Conservation (phyloP, 2,797 vertebrate genomes). For the Diglossa cyanea region DNA sequence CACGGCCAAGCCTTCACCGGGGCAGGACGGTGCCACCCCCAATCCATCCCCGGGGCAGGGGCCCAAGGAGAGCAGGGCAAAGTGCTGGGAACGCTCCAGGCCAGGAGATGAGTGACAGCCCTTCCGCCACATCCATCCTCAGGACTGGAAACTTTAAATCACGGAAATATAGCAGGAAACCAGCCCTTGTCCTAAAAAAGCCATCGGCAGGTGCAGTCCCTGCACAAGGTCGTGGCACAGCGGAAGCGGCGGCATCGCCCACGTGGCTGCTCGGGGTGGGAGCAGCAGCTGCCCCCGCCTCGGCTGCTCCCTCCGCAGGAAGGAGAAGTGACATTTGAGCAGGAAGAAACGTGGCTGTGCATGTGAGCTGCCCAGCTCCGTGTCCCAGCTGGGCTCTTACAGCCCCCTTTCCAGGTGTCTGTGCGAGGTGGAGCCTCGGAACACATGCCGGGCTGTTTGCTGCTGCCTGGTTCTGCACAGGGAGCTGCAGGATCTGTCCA, state of each 20-base stretch:
- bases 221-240: rapidly evolving
- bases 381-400: neutral
- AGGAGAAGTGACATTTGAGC: neutral
- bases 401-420: neutral
- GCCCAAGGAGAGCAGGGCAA: neutral
- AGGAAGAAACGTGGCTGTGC: neutral
- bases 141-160: neutral
- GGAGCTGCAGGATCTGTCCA: neutral
- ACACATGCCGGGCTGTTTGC: neutral
- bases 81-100: neutral
- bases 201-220: neutral
- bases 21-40: neutral
- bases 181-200: neutral
- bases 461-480: neutral
- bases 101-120: neutral
- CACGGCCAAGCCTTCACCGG: neutral
- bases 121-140: neutral
- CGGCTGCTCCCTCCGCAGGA: neutral
- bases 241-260: neutral
- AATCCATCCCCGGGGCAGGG: neutral
- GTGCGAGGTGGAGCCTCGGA: neutral
- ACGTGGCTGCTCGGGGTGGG: neutral
- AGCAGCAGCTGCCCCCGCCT: neutral
- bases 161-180: neutral
- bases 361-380: neutral